These are phyloP conservation scores for Brachionus calyciflorus DNA, from an alignment of 1,140 invertebrate genomes.

Conservation along the genomic window DNA sequence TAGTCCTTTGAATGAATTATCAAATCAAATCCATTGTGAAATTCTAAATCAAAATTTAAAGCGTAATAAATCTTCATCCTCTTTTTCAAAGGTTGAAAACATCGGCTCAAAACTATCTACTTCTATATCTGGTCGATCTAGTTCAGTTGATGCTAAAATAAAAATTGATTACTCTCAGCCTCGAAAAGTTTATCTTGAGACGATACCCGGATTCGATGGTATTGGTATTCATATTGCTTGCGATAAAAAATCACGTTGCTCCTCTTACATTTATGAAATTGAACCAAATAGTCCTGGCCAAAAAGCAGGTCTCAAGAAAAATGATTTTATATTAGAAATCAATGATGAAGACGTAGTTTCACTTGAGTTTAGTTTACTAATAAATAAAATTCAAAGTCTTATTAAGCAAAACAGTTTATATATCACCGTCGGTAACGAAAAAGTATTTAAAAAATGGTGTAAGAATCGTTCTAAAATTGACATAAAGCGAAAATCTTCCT, in stretches of 20 bases:
- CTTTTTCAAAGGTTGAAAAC: neutral
- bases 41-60: neutral
- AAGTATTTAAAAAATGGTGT: conserved; percentile 36
- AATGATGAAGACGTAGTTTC: conserved; percentile 18
- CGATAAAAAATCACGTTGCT: conserved; percentile 31
- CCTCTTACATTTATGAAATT: conserved; percentile 30
- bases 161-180: neutral
- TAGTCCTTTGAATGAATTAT: neutral
- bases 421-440: conserved; percentile 38
- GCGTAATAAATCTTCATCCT: neutral
- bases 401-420: conserved; percentile 11
- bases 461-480: neutral
- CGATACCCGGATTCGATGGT: neutral
- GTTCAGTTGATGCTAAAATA: neutral
- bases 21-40: neutral
- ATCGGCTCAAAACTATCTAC: neutral
- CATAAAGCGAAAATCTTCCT: too few relatives aligned
- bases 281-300: conserved; percentile 14
- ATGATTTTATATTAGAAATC: conserved; percentile 33
- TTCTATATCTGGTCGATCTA: neutral
- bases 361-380: conserved; percentile 25
- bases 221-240: conserved; percentile 29
- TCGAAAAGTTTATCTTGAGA: neutral
- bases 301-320: conserved; percentile 17
- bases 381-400: conserved; percentile 13